These are phyloP conservation scores for Bathynomus jamesi DNA, from an alignment of 1,140 invertebrate genomes.

Conservation along the genomic window DNA sequence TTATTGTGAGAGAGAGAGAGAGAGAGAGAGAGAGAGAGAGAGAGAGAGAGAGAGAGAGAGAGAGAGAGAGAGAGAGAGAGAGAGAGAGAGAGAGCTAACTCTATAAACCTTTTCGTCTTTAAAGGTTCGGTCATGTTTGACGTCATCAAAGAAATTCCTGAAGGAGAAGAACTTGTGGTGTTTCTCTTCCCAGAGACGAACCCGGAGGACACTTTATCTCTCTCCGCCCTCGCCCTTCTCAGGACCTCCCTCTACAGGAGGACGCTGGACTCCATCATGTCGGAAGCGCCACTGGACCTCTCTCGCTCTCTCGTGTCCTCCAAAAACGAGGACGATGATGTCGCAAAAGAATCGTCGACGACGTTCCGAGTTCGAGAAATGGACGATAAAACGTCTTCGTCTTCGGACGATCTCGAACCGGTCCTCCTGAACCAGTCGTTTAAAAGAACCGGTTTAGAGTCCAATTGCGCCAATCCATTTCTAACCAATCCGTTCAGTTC, in stretches of 20 bases:
- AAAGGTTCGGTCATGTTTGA: conserved; percentile 42
- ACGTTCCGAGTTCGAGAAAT: background rate
- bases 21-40: too few relatives aligned
- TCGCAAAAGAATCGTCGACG: too few relatives aligned
- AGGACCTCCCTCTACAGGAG: conserved; percentile 1
- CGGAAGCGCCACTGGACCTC: background rate
- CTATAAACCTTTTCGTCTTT: too few relatives aligned
- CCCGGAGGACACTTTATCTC: conserved; percentile 40
- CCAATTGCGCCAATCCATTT: background rate
- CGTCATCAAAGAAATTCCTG: conserved; percentile 38
- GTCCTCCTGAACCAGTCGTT: too few relatives aligned
- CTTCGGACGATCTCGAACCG: too few relatives aligned
- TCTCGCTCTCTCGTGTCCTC: background rate
- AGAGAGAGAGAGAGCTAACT: too few relatives aligned
- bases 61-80: too few relatives aligned
- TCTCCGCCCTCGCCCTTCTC: conserved; percentile 37
- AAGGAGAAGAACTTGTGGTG: background rate
- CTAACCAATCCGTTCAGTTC: background rate
- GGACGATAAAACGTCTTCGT: background rate
- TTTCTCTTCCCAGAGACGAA: conserved; percentile 41
- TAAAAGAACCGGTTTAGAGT: background rate
- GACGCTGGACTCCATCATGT: conserved; percentile 1
- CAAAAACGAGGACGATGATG: background rate
- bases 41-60: too few relatives aligned
- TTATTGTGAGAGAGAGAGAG: too few relatives aligned